Evolutionary conservation across 35 echinoderm and acorn worm genomes (phyloP).

Genomic region (Hemicentrotus pulcherrimus): DNA sequence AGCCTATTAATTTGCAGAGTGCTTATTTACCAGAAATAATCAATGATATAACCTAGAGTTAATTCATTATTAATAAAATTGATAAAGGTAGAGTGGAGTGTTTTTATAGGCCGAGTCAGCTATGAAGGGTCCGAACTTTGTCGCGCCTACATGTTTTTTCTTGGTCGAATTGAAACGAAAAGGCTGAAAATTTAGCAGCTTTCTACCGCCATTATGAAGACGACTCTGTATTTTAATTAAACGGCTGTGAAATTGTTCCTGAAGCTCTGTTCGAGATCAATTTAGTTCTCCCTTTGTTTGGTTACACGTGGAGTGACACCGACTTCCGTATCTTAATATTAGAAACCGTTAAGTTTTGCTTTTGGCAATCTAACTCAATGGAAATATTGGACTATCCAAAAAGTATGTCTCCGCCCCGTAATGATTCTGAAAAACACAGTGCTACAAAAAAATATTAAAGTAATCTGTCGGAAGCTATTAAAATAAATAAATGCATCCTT

Average conservation of each 20-base stretch:
- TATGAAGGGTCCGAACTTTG: not conserved
- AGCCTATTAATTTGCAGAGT: no score
- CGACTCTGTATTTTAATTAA: not conserved
- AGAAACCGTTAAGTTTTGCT: not conserved
- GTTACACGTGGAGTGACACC: not conserved
- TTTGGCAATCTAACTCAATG: not conserved
- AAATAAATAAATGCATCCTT: no score
- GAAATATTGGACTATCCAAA: not conserved
- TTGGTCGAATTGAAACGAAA: not conserved
- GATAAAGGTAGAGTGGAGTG: no score
- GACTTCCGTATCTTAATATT: not conserved
- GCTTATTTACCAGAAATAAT: no score
- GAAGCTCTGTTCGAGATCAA: not conserved
- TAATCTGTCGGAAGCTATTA: not conserved
- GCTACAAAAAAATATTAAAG: not conserved
- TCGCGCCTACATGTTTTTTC: not conserved
- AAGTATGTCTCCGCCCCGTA: not conserved
- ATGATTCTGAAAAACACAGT: not conserved
- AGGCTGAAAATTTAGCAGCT: not conserved
- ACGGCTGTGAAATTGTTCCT: conserved; percentile 1
- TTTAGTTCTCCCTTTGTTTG: not conserved
- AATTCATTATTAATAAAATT: no score
- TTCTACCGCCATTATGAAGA: not conserved
- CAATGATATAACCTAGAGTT: no score
- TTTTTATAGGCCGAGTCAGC: no score